Evolutionary conservation across 1,140 invertebrate species (phyloP).

Genomic region (Penaeus vannamei): DNA sequence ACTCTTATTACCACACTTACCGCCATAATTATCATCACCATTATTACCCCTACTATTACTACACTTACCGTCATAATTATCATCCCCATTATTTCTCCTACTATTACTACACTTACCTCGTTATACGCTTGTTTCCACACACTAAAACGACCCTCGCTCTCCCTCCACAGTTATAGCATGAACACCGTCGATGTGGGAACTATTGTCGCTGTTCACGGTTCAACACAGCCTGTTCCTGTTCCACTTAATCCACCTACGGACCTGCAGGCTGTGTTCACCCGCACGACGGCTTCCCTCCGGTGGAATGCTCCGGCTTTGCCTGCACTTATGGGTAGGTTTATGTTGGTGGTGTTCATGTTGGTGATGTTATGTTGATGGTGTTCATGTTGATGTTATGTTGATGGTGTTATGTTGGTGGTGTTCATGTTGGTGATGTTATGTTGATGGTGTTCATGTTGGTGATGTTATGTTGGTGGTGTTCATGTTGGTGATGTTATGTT

Average conservation of each 20-base stretch:
- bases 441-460: background rate
- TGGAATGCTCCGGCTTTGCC: slow-evolving; percentile 79
- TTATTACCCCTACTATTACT: too few relatives aligned
- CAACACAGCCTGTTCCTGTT: slow-evolving; percentile 82
- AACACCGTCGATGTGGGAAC: slow-evolving; percentile 60
- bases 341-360: background rate
- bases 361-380: too few relatives aligned
- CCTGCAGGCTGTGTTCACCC: slow-evolving; percentile 83
- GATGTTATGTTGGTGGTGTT: background rate
- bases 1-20: too few relatives aligned
- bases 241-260: slow-evolving; percentile 83
- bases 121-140: too few relatives aligned
- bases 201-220: slow-evolving; percentile 71
- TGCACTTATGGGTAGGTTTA: slow-evolving; percentile 76
- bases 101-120: too few relatives aligned
- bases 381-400: background rate
- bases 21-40: too few relatives aligned
- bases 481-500: background rate
- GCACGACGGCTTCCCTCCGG: slow-evolving; percentile 48
- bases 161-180: slow-evolving; percentile 78
- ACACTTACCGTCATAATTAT: too few relatives aligned
- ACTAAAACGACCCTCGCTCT: slow-evolving; percentile 75
- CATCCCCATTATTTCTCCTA: too few relatives aligned
- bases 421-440: too few relatives aligned
- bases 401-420: too few relatives aligned